phyloP scores from a whole-genome alignment of 2,888 invertebrate species.

The Callyntrura sp. region DNA sequence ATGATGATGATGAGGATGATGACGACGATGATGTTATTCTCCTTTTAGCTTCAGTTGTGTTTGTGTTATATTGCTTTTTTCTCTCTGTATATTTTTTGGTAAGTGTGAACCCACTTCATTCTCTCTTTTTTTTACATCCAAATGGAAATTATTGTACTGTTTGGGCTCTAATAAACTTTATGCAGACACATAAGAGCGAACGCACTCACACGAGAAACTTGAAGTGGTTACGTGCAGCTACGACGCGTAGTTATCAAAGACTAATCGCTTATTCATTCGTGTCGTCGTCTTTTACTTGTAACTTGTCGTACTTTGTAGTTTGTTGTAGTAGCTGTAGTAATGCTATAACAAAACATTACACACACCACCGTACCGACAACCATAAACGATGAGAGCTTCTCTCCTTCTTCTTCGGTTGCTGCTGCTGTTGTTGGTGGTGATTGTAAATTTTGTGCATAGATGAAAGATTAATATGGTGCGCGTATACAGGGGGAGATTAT shows the following conservation, averaged over 20 bases:
- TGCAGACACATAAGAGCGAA: background rate
- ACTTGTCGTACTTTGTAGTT: conserved; percentile 25
- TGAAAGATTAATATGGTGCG: background rate
- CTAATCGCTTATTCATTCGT: conserved; percentile 49
- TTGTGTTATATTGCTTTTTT: background rate
- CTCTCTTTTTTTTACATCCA: conserved; percentile 13
- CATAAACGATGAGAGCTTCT: conserved; percentile 4
- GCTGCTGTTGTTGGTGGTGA: conserved; percentile 6
- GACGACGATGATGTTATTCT: conserved; percentile 26
- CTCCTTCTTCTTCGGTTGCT: conserved; percentile 13
- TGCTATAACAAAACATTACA: conserved; percentile 1
- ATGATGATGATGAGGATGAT: background rate
- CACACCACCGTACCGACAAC: conserved; percentile 38
- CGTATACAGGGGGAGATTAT: background rate
- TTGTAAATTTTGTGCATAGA: conserved; percentile 50
- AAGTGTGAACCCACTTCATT: conserved; percentile 42
- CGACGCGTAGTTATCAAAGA: background rate
- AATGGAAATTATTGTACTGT: conserved; percentile 34
- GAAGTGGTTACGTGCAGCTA: conserved; percentile 25
- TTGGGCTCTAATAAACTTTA: background rate
- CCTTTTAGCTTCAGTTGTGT: conserved; percentile 11
- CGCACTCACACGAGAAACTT: background rate
- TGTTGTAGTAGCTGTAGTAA: conserved; percentile 24
- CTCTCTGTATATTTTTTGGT: background rate
- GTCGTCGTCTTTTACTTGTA: conserved; percentile 52